Base-by-base conservation (phyloP, 1,140 invertebrate genomes). In the Drosophila kanapiae region DNA sequence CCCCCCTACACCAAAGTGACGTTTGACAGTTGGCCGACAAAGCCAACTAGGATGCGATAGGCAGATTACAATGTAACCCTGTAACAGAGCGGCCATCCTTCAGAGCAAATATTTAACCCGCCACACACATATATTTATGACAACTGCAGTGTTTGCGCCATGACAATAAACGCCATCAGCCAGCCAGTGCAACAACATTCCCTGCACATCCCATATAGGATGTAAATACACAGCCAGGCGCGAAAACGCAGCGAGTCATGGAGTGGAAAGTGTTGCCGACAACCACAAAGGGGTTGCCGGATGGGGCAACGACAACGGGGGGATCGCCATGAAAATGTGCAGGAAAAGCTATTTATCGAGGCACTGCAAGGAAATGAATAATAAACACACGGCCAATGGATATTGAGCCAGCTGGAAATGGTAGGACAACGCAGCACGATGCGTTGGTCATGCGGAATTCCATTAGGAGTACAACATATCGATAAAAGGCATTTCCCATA, bases 181-280 rank as follows among this genome's bases (percentile, higher is more conserved):
- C 53, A 40, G 16, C 49, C 68, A 33, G 43, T 23, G 45, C 37
- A 53, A 58, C 8, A 42, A 27, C 27, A 40, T 18, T n/a, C 14
- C 11, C 37, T 13, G 27, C n/a, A n/a, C 31, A 23, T 33, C 38
- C 62, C 13, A n/a, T 14, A 64, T 23, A 60, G 23, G 47, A 11
- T 54, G 18, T 54, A 23, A 10, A 61, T 11, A 27, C 18, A 45
- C 23, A 43, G 31, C 13, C 14, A 37, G 37, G 62, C 62, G 67
- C 62, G 67, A 69, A 70, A 71, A 67, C 68, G 54, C 75, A 67
- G 62, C 48, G 75, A 68, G 31, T 61, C 48, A 71, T 38, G 38
- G 3, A 76, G 75, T 68, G 62, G 10, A 67, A 77, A 76, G 75
- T 77, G 75, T 60, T 76, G 54, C 27, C 53, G 53, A 64, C 40